Conservation (phyloP, 2,797 vertebrate species). For the Prunella strophiata region DNA sequence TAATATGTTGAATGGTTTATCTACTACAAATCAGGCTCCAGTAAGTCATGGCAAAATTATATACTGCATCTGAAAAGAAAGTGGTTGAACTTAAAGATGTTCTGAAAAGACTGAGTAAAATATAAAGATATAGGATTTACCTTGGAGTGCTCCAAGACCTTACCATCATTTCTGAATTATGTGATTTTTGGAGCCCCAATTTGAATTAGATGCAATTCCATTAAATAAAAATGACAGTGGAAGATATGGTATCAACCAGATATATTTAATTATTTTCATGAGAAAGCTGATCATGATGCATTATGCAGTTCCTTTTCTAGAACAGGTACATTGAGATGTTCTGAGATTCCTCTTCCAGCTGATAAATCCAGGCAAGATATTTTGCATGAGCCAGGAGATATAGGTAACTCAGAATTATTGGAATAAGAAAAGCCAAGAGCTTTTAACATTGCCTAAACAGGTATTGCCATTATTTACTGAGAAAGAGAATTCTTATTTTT, state of each 20-base stretch:
- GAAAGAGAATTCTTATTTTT: neutral
- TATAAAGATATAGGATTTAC: neutral
- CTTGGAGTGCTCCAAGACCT: neutral
- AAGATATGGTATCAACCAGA: neutral
- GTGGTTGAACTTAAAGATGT: neutral
- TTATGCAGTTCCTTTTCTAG: neutral
- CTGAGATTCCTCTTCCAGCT: neutral
- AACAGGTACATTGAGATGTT: neutral
- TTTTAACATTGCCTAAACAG: neutral
- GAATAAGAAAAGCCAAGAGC: neutral
- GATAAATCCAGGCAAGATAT: neutral
- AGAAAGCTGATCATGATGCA: neutral
- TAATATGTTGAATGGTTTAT: neutral
- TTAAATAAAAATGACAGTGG: neutral
- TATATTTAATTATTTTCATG: neutral
- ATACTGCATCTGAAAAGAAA: neutral
- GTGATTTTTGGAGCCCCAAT: neutral
- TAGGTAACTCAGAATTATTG: neutral
- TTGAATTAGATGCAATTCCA: neutral
- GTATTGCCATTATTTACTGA: neutral
- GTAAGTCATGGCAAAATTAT: neutral
- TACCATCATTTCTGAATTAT: neutral
- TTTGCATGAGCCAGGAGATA: neutral
- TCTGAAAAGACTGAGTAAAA: neutral
- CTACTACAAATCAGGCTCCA: neutral